A percentile compares a stretch with the other conserved stretches of the same genome.
phyloP scores from a whole-genome alignment of 1,140 invertebrate species.

The Euwallacea similis region DNA sequence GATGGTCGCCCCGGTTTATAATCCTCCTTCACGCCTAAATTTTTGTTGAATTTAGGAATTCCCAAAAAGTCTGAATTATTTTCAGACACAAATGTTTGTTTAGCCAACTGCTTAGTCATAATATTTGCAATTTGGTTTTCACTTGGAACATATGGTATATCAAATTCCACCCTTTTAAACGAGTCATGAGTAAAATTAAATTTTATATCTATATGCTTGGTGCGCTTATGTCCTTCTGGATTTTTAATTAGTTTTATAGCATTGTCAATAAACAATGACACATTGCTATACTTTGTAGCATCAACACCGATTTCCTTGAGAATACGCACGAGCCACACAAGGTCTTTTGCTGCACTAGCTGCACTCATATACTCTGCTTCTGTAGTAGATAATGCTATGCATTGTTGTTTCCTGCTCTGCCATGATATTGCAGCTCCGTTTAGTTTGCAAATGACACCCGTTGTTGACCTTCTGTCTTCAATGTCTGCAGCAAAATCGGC shows the following conservation, averaged over 20 bases:
- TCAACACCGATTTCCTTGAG: slow-evolving; percentile 42
- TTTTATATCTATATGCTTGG: slow-evolving; percentile 47
- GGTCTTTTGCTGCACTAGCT: slow-evolving; percentile 46
- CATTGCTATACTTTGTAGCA: neutral
- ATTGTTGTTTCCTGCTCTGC: slow-evolving; percentile 50
- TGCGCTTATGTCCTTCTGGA: slow-evolving; percentile 50
- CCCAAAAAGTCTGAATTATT: too few relatives aligned
- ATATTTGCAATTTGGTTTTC: too few relatives aligned
- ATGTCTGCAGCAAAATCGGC: slow-evolving; percentile 50
- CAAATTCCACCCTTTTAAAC: slow-evolving; percentile 25
- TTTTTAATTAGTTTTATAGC: slow-evolving; percentile 53
- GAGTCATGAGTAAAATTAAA: slow-evolving; percentile 41
- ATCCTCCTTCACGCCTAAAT: too few relatives aligned
- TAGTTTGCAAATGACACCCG: slow-evolving; percentile 45
- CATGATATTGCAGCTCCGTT: slow-evolving; percentile 49
- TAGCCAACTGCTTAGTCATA: too few relatives aligned
- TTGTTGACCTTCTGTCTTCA: slow-evolving; percentile 47
- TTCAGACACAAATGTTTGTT: too few relatives aligned
- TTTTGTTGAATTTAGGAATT: too few relatives aligned
- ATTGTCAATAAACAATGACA: slow-evolving; percentile 38
- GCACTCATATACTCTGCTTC: too few relatives aligned
- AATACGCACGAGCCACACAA: slow-evolving; percentile 46
- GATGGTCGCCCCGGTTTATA: too few relatives aligned
- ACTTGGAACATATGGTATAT: slow-evolving; percentile 25
- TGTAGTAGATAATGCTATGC: slow-evolving; percentile 48